A percentile compares a stretch with the other conserved stretches of the same genome.
phyloP scores from a whole-genome alignment of 2,113 vertebrate species.

The Sinosuthora webbiana region DNA sequence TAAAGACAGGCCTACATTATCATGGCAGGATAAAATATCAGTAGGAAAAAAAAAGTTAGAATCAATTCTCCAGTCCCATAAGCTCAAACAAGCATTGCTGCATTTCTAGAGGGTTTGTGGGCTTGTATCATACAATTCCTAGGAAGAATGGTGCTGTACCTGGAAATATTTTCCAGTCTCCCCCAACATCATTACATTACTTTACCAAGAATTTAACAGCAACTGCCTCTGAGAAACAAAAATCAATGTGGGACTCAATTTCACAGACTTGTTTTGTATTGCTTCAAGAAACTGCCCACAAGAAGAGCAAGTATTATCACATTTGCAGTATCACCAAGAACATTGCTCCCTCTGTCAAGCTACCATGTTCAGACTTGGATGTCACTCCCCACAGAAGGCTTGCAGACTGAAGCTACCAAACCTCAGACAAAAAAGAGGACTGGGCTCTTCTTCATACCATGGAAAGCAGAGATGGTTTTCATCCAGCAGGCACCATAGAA shows the following conservation, averaged over 20 bases:
- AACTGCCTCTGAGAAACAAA: not conserved
- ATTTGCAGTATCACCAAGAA: not conserved
- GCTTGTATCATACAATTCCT: not conserved
- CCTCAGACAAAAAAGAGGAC: not conserved
- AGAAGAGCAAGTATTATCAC: not conserved
- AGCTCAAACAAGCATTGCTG: not conserved
- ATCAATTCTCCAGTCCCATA: not conserved
- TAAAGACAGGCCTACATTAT: not conserved
- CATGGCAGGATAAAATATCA: not conserved
- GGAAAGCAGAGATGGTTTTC: not conserved
- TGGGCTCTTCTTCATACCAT: rapidly evolving
- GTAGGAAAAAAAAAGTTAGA: not conserved
- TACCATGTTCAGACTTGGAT: rapidly evolving
- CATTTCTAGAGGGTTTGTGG: not conserved
- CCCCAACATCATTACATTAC: not conserved
- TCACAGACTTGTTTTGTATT: not conserved
- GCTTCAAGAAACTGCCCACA: not conserved
- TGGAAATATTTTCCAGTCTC: not conserved
- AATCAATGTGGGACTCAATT: not conserved
- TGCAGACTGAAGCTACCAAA: not conserved
- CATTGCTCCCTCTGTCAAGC: rapidly evolving
- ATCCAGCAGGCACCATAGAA: not conserved
- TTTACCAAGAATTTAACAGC: not conserved
- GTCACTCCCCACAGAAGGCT: not conserved
- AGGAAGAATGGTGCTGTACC: not conserved